Base-by-base conservation (phyloP, 1,140 invertebrate species). In the Elymnias hypermnestra region DNA sequence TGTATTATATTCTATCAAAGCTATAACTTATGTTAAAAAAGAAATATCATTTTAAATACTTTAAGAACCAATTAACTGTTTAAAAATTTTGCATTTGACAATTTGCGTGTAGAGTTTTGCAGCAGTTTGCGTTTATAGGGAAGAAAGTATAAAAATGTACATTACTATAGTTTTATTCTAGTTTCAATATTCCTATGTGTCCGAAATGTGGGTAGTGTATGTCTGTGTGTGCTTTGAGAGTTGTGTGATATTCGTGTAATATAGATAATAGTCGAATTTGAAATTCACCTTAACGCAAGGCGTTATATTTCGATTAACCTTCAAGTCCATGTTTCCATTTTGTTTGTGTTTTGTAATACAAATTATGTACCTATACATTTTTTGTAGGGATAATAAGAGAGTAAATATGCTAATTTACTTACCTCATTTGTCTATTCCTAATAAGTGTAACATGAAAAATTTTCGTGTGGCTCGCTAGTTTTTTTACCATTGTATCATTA, bases 341-440 rank as follows among this genome's bases (percentile, higher is more conserved):
- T 61, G 64, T 21, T 33, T 33, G n/a, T 12, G 8, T 15, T 33
- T 68, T 72, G 67, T 72, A 70, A 65, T 53, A 66, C 56, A 62
- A 63, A 63, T 67, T 48, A 63, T 46, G 39, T 72, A 72, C 61
- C 44, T 70, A 63, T 75, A 70, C 53, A 36, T 60, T 46, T 55
- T 33, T 36, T 21, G 19, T 21, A 45, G 42, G 37, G 15, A 50
- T 57, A 52, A 53, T 46, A 63, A 33, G 41, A 62, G 45, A 61
- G 50, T 56, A 57, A 49, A 45, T 44, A 41, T 49, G 58, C 51
- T 47, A 33, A 44, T 51, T 61, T 45, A 56, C 55, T 72, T 72
- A 77, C 73, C 69, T 77, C 69, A 67, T 63, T 65, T 55, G 47
- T 71, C 57, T 72, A 72, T 77, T 75, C 70, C 65, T 79, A 70